phyloP scores from a whole-genome alignment of 2,113 vertebrate species.

The Anas platyrhynchos region DNA sequence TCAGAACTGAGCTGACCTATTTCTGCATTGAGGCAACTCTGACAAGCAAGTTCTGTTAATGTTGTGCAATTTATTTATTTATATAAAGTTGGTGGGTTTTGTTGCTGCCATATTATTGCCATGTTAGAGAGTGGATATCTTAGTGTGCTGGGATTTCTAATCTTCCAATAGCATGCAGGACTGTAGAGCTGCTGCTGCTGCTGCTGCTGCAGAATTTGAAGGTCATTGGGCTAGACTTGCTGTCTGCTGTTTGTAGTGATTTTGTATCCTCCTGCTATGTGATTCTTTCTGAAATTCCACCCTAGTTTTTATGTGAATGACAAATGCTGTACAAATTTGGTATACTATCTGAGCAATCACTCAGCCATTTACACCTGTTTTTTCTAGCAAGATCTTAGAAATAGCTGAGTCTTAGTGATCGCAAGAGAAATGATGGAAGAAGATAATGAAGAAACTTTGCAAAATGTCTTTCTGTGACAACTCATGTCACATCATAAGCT shows the following conservation, averaged over 20 bases:
- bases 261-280: background rate
- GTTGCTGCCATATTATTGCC: background rate
- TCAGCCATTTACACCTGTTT: background rate
- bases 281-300: constrained; percentile 58
- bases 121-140: background rate
- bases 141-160: background rate
- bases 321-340: constrained; percentile 45
- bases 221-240: background rate
- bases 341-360: constrained; percentile 29
- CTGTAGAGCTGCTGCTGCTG: background rate
- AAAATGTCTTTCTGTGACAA: background rate
- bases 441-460: background rate
- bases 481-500: background rate
- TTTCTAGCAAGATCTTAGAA: constrained; percentile 10
- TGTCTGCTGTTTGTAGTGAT: background rate
- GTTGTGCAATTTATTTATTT: background rate
- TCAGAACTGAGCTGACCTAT: background rate
- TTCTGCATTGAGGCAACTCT: background rate
- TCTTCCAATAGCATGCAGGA: background rate
- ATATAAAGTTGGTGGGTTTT: background rate
- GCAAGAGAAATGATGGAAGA: background rate
- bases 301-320: constrained; percentile 1
- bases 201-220: background rate
- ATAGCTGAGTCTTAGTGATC: background rate
- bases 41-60: background rate